A percentile compares a stretch with the other conserved stretches of the same genome.
These are phyloP conservation scores for Microctonus brassicae DNA, from an alignment of 2,888 invertebrate genomes.

Conservation along the genomic window DNA sequence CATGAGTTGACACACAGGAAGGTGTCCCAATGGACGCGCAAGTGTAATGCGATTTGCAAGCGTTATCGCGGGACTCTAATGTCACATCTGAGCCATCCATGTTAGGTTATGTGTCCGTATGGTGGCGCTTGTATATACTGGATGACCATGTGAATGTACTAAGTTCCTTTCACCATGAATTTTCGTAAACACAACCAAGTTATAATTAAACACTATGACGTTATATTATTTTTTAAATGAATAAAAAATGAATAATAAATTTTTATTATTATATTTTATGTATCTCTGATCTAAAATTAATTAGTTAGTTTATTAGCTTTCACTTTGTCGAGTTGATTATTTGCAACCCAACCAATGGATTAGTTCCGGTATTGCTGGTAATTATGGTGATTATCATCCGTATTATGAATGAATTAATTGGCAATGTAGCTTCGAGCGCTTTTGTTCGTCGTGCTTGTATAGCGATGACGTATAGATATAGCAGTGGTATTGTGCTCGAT, in stretches of 20 bases:
- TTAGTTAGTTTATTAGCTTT: constrained; percentile 30
- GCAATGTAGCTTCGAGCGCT: neutral
- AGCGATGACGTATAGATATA: no score
- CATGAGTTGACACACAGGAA: neutral
- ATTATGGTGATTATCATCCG: neutral
- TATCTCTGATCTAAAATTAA: constrained; percentile 40
- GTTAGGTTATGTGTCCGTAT: neutral
- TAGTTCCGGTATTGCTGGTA: neutral
- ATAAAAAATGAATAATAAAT: no score
- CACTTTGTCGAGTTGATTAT: neutral
- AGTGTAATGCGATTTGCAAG: constrained; percentile 68
- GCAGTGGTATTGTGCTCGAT: no score
- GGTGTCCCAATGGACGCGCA: constrained; percentile 37
- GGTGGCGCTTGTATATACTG: neutral
- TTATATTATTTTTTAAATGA: no score
- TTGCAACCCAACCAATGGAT: neutral
- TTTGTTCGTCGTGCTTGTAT: neutral
- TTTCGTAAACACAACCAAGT: constrained; percentile 61
- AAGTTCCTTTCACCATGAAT: constrained; percentile 45
- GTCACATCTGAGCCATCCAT: constrained; percentile 38
- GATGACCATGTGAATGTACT: neutral
- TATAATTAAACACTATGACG: no score
- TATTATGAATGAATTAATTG: neutral
- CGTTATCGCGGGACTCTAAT: constrained; percentile 63
- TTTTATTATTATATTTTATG: neutral